Evolutionary conservation across 2,888 invertebrate species (phyloP).

Genomic region (Uropetala carovei): DNA sequence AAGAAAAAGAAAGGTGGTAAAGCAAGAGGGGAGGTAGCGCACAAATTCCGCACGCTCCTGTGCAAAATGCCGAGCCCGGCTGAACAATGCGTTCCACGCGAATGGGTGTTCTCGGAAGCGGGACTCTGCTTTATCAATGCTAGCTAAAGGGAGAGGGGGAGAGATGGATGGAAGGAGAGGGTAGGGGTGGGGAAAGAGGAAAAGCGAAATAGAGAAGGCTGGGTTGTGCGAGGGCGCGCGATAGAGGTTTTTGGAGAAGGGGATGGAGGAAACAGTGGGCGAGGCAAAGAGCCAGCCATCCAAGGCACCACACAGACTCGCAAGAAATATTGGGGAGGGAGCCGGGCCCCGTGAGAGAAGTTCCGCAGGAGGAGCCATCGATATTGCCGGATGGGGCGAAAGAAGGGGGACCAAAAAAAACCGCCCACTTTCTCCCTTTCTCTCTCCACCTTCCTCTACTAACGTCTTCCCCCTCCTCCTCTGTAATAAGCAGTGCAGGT

Average conservation of each 20-base stretch:
- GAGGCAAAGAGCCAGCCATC: slow-evolving; percentile 27
- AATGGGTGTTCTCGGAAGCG: slow-evolving; percentile 63
- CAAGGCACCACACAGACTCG: slow-evolving; percentile 42
- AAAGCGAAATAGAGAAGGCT: background rate
- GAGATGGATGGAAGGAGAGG: background rate
- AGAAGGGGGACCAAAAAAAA: slow-evolving; percentile 9
- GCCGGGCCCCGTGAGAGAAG: slow-evolving; percentile 5
- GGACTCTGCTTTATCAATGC: slow-evolving; percentile 54
- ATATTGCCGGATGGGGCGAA: slow-evolving; percentile 47
- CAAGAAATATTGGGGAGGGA: slow-evolving; percentile 48
- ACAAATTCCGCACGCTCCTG: slow-evolving; percentile 59
- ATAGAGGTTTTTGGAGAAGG: background rate
- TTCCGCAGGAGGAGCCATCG: slow-evolving; percentile 40
- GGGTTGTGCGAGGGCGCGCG: background rate
- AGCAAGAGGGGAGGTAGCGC: slow-evolving; percentile 2
- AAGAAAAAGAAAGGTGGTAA: background rate
- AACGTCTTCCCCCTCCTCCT: background rate
- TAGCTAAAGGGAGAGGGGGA: slow-evolving; percentile 34
- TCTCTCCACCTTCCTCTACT: background rate
- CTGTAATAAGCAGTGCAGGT: slow-evolving; percentile 53
- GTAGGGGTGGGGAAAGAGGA: background rate
- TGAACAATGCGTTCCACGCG: slow-evolving; percentile 63
- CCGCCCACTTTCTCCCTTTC: background rate
- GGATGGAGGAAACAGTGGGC: background rate
- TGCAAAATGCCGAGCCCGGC: slow-evolving; percentile 61